Percentiles rank a stretch among this genome's conserved stretches.
Conservation (phyloP, 1,140 invertebrate species). For the Diachasma alloeum region DNA sequence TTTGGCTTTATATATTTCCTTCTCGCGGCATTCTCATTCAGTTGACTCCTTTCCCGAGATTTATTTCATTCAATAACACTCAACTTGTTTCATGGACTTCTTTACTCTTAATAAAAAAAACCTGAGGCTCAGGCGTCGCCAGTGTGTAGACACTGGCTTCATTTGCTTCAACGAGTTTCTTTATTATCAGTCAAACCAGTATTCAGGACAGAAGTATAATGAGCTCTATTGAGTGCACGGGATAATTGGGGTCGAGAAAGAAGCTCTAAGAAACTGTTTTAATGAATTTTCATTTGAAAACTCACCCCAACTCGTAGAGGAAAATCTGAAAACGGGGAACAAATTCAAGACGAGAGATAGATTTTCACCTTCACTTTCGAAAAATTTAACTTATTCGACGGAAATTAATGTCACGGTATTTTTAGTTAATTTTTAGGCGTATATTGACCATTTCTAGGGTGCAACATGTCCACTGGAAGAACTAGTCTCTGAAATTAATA, state of each 20-base stretch:
- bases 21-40: neutral
- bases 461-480: no score
- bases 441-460: no score
- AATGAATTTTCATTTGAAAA: neutral
- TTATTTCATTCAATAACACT: slow-evolving; percentile 22
- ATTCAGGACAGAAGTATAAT: neutral
- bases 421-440: no score
- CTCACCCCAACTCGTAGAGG: neutral
- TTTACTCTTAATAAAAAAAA: neutral
- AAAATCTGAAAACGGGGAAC: no score
- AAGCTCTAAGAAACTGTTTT: neutral
- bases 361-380: no score
- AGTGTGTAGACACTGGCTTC: neutral
- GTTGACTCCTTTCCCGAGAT: slow-evolving; percentile 10
- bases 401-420: no score
- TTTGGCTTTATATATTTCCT: neutral
- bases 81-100: neutral
- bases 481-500: no score
- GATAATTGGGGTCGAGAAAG: neutral
- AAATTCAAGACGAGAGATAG: no score
- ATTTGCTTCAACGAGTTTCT: neutral
- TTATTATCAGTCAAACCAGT: neutral
- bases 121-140: neutral
- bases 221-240: neutral
- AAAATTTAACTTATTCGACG: no score